Evolutionary conservation across 2,888 invertebrate genomes (phyloP).

Genomic region (Cremastinae sp.): DNA sequence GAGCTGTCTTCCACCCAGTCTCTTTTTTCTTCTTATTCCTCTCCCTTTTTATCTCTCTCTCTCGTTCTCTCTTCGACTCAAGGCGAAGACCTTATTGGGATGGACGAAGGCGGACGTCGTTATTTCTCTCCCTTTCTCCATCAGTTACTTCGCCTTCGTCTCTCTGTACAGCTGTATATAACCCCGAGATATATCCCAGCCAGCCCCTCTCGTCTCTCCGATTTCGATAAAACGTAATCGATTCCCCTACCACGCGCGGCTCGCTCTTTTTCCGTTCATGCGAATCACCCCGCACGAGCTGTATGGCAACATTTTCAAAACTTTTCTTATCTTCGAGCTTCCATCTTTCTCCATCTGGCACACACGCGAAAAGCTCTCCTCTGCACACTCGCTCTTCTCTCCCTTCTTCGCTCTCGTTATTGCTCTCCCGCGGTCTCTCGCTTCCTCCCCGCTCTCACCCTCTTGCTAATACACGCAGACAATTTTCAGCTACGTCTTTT

Average conservation of each 20-base stretch:
- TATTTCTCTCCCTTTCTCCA: constrained; percentile 50
- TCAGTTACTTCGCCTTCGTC: constrained; percentile 38
- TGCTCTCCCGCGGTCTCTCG: constrained; percentile 42
- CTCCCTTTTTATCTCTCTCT: background rate
- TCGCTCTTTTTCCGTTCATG: constrained; percentile 53
- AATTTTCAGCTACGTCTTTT: constrained; percentile 53
- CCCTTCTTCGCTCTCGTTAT: constrained; percentile 37
- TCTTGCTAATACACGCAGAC: constrained; percentile 38
- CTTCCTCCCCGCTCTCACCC: constrained; percentile 41
- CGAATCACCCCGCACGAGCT: constrained; percentile 47
- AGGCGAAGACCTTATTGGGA: constrained; percentile 56
- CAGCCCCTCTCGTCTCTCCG: constrained; percentile 52
- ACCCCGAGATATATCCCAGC: constrained; percentile 11
- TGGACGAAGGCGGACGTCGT: constrained; percentile 59
- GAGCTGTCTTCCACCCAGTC: constrained; percentile 12
- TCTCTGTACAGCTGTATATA: constrained; percentile 35
- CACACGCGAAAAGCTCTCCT: constrained; percentile 8
- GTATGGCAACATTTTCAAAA: constrained; percentile 62
- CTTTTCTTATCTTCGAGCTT: constrained; percentile 61
- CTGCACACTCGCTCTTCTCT: constrained; percentile 46
- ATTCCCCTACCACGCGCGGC: constrained; percentile 52
- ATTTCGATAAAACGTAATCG: constrained; percentile 66
- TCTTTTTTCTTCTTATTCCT: constrained; percentile 1
- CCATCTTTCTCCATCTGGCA: constrained; percentile 23
- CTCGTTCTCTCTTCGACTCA: constrained; percentile 17